Evolutionary conservation across 1,140 invertebrate species (phyloP), one percentile per base, ranked within the genome.

Genomic region (Bradysia coprophila): DNA sequence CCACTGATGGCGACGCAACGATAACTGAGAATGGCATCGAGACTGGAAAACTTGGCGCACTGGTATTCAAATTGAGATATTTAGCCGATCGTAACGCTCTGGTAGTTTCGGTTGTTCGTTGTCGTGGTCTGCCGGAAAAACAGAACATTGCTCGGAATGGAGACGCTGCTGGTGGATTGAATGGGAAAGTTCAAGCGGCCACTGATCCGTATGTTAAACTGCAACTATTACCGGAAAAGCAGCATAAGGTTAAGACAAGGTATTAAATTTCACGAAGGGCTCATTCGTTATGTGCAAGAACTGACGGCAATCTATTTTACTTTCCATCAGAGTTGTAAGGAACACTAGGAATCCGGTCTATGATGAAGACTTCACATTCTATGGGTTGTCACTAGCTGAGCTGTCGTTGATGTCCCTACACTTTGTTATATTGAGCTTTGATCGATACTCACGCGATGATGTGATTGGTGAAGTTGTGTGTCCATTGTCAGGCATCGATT

Each of bases 391-490:
- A 24, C 73, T 78, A 40, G 77, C 80, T 50, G 87, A 92, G 57
- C 64, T 95, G 9, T 66, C 85, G 60, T 79, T 73, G 53, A 86
- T 86, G 52, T 89, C 85, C 13, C 66, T 96, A 16, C 90, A 96
- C 63, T 93, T 96, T 57, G 86, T 93, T 21, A 81, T 92, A 3
- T 73, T 97, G 46, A 94, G 90, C 61, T 98, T 96, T 62, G 94
- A 98, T 65, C 67, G 92, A 57, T 97, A 96, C 61, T 94, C 89
- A 21, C 74, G 92, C 16, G 93, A 98, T 57, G 91, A 96, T 54
- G 88, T 97, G 43, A 93, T 98, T 43, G 93, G 94, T 15, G 93
- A 97, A 66, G 85, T 94, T n/a, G 81, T 94, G 46, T 85, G 83
- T 47, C 79, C 81, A 13, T 62, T 95, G 43, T 76, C 77, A 19